Base-by-base conservation (phyloP, 2,797 vertebrate genomes). In the Sebastes kiyomatsui region DNA sequence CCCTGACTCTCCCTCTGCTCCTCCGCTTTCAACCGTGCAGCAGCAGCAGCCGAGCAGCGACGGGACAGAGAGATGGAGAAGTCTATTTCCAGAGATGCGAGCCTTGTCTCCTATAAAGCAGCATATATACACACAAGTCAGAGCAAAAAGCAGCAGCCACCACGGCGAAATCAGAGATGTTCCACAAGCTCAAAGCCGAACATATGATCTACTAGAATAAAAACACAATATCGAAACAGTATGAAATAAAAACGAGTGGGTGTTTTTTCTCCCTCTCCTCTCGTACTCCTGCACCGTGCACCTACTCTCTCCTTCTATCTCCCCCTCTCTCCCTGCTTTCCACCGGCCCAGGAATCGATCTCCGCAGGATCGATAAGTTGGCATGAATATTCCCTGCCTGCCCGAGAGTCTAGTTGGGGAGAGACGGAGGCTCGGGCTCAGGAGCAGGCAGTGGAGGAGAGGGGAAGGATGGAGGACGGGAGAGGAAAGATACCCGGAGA, bases 291-390 rank as follows among this genome's bases (percentile, higher is more conserved):
- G 35, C 35, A 38, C 87, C 85, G 85, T 89, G 82, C 88, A 87
- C 82, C 84, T 74, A 9, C 89, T 89, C 93, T 89, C 87, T 93
- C 85, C 83, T 85, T 92, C 92, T 93, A 83, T 94, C 94, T 94
- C 95, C 94, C 95, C 95, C 93, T 95, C 96, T 95, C 96, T 96
- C 91, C 83, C 93, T 94, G 95, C 94, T 94, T 94, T 96, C 96
- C 96, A 97, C 96, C 96, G 96, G 97, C 96, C 95, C 95, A 93
- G 92, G 96, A 96, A 97, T 97, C 96, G 96, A 97, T 96, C 96
- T 96, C 96, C 93, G 88, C 94, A 96, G 95, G 97, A 97, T 98
- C 97, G 97, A 98, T 98, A 98, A 96, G 93, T 97, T 94, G 94
- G 96, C 97, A 97, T 97, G 97, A 97, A 97, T 98, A 98, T 96